Evolutionary conservation across 2,888 invertebrate species (phyloP).

Genomic region (Acanthosepion esculentum): DNA sequence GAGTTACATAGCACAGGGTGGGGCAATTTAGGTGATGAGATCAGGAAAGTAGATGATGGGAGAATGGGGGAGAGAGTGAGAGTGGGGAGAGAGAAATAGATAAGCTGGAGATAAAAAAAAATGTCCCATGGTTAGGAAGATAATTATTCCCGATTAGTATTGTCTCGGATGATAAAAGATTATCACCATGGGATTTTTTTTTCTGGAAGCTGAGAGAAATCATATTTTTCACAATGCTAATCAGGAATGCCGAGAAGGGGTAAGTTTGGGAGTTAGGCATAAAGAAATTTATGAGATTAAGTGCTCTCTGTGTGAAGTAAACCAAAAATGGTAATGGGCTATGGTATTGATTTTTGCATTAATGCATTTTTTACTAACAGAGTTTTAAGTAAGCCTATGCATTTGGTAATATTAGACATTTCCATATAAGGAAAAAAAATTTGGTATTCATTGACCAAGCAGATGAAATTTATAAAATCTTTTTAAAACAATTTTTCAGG

Average conservation of each 20-base stretch:
- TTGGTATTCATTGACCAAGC: too few species aligned
- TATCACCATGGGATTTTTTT: neutral
- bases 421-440: too few species aligned
- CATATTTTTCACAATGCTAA: neutral
- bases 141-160: neutral
- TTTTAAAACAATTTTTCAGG: too few species aligned
- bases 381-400: too few species aligned
- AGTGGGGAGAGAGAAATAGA: neutral
- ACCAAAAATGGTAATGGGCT: neutral
- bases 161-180: neutral
- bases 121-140: neutral
- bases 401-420: too few species aligned
- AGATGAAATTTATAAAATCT: too few species aligned
- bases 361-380: too few species aligned
- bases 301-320: neutral
- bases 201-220: constrained; percentile 24
- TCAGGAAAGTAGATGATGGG: neutral
- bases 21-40: neutral
- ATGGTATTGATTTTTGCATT: neutral
- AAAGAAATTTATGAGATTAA: neutral
- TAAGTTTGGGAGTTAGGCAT: neutral
- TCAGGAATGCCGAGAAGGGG: neutral
- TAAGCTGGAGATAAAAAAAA: neutral
- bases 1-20: neutral
- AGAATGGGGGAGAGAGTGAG: too few species aligned